A percentile compares a stretch with the other conserved stretches of the same genome.
Conservation (phyloP, 2,888 invertebrate genomes). For the Mythimna loreyi region DNA sequence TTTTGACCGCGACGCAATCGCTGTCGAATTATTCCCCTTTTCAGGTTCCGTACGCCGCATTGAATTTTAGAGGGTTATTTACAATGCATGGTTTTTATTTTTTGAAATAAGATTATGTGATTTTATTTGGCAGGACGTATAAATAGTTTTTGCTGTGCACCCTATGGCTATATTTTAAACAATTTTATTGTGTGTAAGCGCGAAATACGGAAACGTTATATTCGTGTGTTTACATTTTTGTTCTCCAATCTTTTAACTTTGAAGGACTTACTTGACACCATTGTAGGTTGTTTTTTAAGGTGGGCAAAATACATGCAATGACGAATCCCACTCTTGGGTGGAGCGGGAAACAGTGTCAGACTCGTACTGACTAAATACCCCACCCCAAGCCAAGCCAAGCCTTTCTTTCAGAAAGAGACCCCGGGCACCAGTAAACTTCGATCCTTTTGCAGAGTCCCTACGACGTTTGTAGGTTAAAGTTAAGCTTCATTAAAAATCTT, state of each 20-base stretch:
- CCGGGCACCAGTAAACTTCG: no score
- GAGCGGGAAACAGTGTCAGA: no score
- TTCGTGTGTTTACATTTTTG: neutral
- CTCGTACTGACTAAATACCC: no score
- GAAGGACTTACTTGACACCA: conserved; percentile 2
- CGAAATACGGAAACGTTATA: neutral
- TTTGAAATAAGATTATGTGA: conserved; percentile 53
- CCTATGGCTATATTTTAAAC: conserved; percentile 9
- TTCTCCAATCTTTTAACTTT: conserved; percentile 1
- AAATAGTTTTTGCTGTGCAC: conserved; percentile 15
- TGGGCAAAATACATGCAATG: no score
- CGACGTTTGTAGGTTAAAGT: neutral
- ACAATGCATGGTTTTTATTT: conserved; percentile 49
- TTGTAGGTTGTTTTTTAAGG: no score
- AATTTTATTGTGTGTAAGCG: neutral
- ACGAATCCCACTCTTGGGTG: no score
- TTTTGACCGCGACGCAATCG: conserved; percentile 71
- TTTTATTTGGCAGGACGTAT: conserved; percentile 28
- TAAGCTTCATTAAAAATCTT: conserved; percentile 11
- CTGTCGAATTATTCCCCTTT: conserved; percentile 68
- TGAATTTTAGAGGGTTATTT: conserved; percentile 67
- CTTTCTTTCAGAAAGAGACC: no score
- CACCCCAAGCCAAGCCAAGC: no score
- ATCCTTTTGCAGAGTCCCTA: no score
- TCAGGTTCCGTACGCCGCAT: conserved; percentile 62